Base-by-base conservation (phyloP, 2,797 vertebrate genomes). In the Enteromius unitaeniatus region DNA sequence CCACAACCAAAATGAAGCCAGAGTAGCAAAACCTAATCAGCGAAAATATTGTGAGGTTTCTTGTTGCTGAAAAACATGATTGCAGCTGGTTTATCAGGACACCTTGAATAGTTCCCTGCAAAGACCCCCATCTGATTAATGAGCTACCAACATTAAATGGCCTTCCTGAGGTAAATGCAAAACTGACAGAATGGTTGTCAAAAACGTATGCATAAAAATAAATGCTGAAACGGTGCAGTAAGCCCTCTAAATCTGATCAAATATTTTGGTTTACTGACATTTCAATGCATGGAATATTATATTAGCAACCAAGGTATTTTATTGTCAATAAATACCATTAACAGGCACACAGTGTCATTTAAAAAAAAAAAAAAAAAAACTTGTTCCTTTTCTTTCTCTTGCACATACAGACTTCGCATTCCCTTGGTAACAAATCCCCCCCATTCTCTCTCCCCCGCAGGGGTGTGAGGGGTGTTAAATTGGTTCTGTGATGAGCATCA, bases 401-500 rank as follows among this genome's bases (percentile, higher is more conserved):
- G 13, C 47, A 74, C 19, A 65, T 21, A 75, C 49, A 75, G 26
- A 78, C 42, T 55, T 62, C 4, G 9, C 19, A 81, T 34, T 68
- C 47, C 42, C 69, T 47, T 21, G 68, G 47, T 70, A 79, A 45
- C 34, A 77, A 13, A 37, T 34, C 78, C 49, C 53, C n/a, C 75
- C 45, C 34, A 17, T 67, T 19, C 21, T 62, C 49, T 26, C 67
- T 82, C 78, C 31, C 74, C 67, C 51, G 34, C 72, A 65, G 55
- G 49, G n/a, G 78, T 82, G 81, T 69, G 58, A 79, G 69, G 60
- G 70, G 81, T 83, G 85, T 79, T 70, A 64, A 81, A 83, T 45
- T 76, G 78, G 73, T 72, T 85, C 42, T 69, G 78, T 47, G 69
- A 77, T 80, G 81, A 85, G 86, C 84, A 81, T 79, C 79, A 79